These are phyloP conservation scores for Urosaurus nigricauda DNA, from an alignment of 2,797 vertebrate genomes.

Conservation along the genomic window DNA sequence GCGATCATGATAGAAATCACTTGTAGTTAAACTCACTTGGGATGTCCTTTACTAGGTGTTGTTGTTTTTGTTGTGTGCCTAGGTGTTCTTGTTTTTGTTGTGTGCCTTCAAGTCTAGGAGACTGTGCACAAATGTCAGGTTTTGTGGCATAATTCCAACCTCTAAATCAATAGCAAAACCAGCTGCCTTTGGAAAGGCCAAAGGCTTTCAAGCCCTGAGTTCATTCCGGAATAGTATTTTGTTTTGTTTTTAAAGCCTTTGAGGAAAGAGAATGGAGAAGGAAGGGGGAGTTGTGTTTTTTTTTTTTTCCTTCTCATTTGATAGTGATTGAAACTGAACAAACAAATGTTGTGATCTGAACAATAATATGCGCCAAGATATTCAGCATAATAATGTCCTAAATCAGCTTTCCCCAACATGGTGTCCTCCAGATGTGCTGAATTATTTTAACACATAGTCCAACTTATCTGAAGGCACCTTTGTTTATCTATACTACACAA, in stretches of 20 bases:
- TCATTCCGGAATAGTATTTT: background rate
- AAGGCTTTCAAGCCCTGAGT: background rate
- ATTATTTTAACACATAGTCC: background rate
- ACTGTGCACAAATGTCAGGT: no score
- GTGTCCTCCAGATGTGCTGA: background rate
- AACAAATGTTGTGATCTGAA: background rate
- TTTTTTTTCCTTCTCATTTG: background rate
- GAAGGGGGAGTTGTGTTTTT: background rate
- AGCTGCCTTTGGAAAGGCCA: background rate
- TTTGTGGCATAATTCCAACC: background rate
- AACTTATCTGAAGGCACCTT: background rate
- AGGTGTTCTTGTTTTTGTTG: no score
- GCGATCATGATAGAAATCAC: background rate
- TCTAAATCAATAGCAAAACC: background rate
- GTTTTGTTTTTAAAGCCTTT: background rate
- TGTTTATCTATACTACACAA: no score
- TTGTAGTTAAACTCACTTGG: background rate
- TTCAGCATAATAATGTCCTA: background rate
- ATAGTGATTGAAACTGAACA: background rate
- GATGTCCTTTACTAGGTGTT: background rate
- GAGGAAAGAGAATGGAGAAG: background rate
- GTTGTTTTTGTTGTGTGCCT: no score
- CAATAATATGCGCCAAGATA: background rate
- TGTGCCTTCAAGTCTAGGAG: no score
- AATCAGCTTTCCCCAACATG: background rate